These are phyloP conservation scores for Drosophila ohnishii DNA, from an alignment of 1,140 invertebrate genomes.

Conservation along the genomic window DNA sequence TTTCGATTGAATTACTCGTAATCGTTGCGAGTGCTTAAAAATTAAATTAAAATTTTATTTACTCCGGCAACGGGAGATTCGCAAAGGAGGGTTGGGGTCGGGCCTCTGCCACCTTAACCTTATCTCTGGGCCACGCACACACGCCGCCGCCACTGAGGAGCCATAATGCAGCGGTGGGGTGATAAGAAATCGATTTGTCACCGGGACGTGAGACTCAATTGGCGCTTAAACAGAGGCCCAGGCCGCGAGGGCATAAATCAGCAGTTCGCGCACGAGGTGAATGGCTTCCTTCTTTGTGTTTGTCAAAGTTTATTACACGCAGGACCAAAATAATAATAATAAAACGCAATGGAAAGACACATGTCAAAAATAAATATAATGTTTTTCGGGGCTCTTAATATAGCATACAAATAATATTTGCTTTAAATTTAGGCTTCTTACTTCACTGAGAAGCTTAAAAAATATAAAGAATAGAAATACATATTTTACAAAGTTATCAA, in stretches of 20 bases:
- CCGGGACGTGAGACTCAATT: constrained; percentile 75
- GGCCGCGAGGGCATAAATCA: constrained; percentile 71
- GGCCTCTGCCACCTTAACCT: constrained; percentile 37
- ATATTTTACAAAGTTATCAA: background rate
- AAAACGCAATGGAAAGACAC: background rate
- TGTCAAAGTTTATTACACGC: constrained; percentile 72
- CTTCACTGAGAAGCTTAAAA: background rate
- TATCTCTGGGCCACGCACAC: constrained; percentile 51
- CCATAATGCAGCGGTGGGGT: constrained; percentile 68
- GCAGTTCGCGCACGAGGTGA: constrained; percentile 21
- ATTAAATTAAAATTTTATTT: constrained; percentile 81
- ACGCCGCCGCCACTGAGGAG: constrained; percentile 31
- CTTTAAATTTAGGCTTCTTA: background rate
- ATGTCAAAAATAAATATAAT: background rate
- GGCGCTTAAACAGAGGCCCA: constrained; percentile 76
- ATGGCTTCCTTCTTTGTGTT: constrained; percentile 11
- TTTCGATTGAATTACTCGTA: constrained; percentile 77
- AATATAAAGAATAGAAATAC: background rate
- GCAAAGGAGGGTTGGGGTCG: constrained; percentile 1
- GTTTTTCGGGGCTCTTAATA: background rate
- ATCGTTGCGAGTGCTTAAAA: constrained; percentile 77
- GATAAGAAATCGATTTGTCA: constrained; percentile 81
- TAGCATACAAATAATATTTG: background rate
- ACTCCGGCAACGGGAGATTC: constrained; percentile 39
- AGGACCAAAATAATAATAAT: constrained; percentile 8